Base-by-base conservation (phyloP, 2,797 vertebrate genomes). In the Orientallactaga sibirica region DNA sequence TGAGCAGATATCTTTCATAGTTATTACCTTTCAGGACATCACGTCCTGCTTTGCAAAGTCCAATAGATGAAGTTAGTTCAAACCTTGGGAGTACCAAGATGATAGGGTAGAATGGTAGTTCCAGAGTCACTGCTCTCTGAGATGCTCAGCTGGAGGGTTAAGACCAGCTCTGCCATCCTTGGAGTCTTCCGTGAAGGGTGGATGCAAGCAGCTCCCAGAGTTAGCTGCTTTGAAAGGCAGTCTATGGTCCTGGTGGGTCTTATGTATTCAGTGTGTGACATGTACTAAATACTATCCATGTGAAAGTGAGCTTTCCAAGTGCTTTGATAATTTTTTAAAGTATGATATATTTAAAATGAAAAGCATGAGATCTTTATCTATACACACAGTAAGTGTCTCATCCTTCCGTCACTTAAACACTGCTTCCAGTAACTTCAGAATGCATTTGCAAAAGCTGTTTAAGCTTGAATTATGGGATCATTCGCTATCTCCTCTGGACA, bases 321-420 rank as follows among this genome's bases (percentile, higher is more conserved):
- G 27, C 84, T 79, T 82, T n/a, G 33, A 74, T 68, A 89, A 81
- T 22, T 76, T n/a, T n/a, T 82, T 83, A 85, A 84, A 86, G 37
- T 70, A 25, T 16, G 33, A 58, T 67, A 83, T 3, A 5, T 64
- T 93, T 75, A 88, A 92, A 81, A 86, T n/a, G 74, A 68, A 41
- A 93, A 94, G 55, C 29, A 83, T 67, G 12, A 77, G 18, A 77
- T 71, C 64, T 93, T 88, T 64, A 66, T 90, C 75, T 73, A 86
- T 33, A 67, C 66, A 89, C 68, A 85, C 22, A 90, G 10, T n/a
- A 70, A 48, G 22, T 67, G 11, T 64, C 58, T 78, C n/a, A 66
- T 43, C 71, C 52, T 55, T 88, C n/a, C 76, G 68, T 85, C 88
- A 83, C 18, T 90, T 90, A 91, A 68, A 77, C 52, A 77, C 0